A percentile compares a stretch with the other conserved stretches of the same genome.
Evolutionary conservation across 1,140 invertebrate species (phyloP).

Genomic region (Sitodiplosis mosellana): DNA sequence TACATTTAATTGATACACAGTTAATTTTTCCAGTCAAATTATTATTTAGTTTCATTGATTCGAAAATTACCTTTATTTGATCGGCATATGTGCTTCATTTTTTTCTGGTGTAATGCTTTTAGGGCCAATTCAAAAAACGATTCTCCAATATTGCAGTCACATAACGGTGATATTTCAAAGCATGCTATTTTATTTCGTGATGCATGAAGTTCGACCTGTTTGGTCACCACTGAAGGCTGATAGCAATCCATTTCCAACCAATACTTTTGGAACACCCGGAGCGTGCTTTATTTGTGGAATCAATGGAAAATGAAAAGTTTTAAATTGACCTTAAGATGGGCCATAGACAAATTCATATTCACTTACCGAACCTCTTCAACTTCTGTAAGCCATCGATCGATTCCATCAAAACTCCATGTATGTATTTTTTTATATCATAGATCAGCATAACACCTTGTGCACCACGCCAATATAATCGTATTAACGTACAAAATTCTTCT

Average conservation of each 20-base stretch:
- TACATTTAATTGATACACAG: constrained; percentile 27
- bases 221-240: constrained; percentile 85
- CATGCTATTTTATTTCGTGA: constrained; percentile 94
- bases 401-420: constrained; percentile 96
- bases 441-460: constrained; percentile 71
- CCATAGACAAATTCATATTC: background rate
- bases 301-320: background rate
- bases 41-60: background rate
- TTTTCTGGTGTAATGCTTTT: constrained; percentile 85
- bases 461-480: constrained; percentile 89
- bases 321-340: no score
- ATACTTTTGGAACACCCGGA: constrained; percentile 89
- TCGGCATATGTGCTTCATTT: constrained; percentile 88
- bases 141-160: constrained; percentile 93
- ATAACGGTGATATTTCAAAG: constrained; percentile 91
- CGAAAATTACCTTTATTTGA: constrained; percentile 72
- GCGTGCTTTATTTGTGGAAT: constrained; percentile 69
- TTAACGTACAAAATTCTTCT: constrained; percentile 93
- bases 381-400: constrained; percentile 92
- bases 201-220: constrained; percentile 82
- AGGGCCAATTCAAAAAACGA: constrained; percentile 88
- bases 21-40: no score
- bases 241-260: constrained; percentile 90
- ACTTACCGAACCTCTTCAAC: constrained; percentile 65
- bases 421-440: constrained; percentile 98